A percentile compares a stretch with the other conserved stretches of the same genome.
phyloP scores from a whole-genome alignment of 2,113 vertebrate genomes.

The Ptychochromis oligacanthus region DNA sequence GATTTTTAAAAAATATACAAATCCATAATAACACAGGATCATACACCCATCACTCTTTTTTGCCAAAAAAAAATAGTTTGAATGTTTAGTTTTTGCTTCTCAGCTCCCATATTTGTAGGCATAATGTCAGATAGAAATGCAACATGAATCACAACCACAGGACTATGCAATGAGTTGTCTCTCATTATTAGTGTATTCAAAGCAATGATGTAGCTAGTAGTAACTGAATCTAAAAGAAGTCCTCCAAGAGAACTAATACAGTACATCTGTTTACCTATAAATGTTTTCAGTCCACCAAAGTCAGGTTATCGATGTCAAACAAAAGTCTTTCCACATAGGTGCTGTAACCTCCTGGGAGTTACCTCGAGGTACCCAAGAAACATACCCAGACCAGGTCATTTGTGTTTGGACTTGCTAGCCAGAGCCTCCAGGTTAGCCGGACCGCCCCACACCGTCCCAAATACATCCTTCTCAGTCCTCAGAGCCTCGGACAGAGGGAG shows the following conservation, averaged over 20 bases:
- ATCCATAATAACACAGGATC: neutral
- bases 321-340: neutral
- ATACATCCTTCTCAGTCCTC: conserved; percentile 85
- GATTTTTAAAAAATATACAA: neutral
- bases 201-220: neutral
- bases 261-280: too few relatives aligned
- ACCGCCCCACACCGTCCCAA: conserved; percentile 92
- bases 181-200: neutral
- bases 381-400: conserved; percentile 65
- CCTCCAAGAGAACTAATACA: neutral
- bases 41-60: neutral
- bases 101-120: neutral
- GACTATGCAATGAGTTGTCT: neutral
- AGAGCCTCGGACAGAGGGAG: conserved; percentile 86
- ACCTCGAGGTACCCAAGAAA: neutral
- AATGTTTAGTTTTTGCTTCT: neutral
- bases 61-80: neutral
- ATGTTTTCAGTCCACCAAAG: neutral
- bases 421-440: conserved; percentile 89
- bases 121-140: neutral
- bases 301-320: neutral
- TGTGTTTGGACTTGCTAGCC: conserved; percentile 82
- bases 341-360: too few relatives aligned
- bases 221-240: neutral
- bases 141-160: neutral